Evolutionary conservation across 2,888 invertebrate genomes (phyloP), one percentile per base, ranked within the genome.

Genomic region (Thymelicus lineola): DNA sequence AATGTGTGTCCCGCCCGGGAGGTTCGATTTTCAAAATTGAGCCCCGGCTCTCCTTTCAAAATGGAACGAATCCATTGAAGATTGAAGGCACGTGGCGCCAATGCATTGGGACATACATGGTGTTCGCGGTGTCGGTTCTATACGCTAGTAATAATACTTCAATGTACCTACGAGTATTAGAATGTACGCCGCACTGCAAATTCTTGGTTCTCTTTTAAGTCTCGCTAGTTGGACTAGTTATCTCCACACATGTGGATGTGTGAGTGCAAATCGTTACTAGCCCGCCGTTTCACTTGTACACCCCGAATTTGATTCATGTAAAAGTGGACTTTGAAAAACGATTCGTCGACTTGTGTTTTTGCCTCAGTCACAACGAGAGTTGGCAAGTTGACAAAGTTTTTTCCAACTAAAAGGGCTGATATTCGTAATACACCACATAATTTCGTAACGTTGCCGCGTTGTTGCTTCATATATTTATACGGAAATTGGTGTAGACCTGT

Each of bases 311-410:
- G 77, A 77, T 80, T 80, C 77, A 77, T 77, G 76, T 73, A 72
- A 75, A 73, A 76, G 74, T 75, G 77, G 75, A 77, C 76, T 75
- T 75, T 78, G 77, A 78, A 76, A 76, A 78, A 78, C 76, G 76
- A 76, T 75, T 71, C 57, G 74, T 66, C 66, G 73, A 74, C 70
- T 75, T 74, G 75, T 75, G 74, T 76, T 76, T 75, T 75, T 77
- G 71, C 69, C 75, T 75, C 72, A 75, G 74, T 69, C 76, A 63
- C 63, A 74, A 73, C 73, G 75, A 68, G 73, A 78, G 75, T 76
- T 77, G 73, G 73, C 70, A 71, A 71, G 70, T 70, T 70, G 70
- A 70, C 70, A 65, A 65, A 70, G 65, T 65, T 70, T 63, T 59
- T 70, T 59, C 64, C 59, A 70, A 64, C 69, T 70, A 70, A 70